Evolutionary conservation across 2,888 invertebrate species (phyloP).

Genomic region (Abrostola tripartita): DNA sequence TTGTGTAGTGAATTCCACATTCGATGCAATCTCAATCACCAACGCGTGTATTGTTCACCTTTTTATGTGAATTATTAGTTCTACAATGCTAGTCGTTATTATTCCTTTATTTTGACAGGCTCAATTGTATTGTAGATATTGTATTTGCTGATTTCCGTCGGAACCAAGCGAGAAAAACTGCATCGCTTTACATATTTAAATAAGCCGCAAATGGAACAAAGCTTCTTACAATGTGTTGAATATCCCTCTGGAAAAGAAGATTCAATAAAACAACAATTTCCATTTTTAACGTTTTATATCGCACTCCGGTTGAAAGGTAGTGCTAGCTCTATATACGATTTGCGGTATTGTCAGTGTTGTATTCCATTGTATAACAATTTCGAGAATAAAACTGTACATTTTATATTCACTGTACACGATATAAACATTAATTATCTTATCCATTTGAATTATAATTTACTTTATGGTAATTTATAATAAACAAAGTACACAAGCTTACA

Average conservation of each 20-base stretch:
- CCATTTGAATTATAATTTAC: background rate
- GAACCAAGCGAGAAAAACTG: constrained; percentile 12
- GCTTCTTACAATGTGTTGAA: constrained; percentile 21
- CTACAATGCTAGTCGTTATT: constrained; percentile 8
- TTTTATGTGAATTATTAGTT: background rate
- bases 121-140: constrained; percentile 16
- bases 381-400: constrained; percentile 11
- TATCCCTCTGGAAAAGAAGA: constrained; percentile 9
- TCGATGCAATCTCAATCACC: constrained; percentile 62
- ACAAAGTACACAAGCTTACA: background rate
- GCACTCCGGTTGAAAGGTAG: constrained; percentile 20
- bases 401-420: constrained; percentile 10
- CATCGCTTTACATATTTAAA: constrained; percentile 21
- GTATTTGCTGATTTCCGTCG: constrained; percentile 26
- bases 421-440: background rate
- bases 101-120: constrained; percentile 2
- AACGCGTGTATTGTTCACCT: constrained; percentile 15
- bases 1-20: constrained; percentile 70
- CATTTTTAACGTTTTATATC: constrained; percentile 39
- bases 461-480: background rate
- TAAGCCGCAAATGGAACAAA: constrained; percentile 20
- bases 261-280: constrained; percentile 42
- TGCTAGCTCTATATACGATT: constrained; percentile 36
- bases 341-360: constrained; percentile 38
- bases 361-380: constrained; percentile 24